These are phyloP conservation scores for Aphelinus atriplicis DNA, from an alignment of 1,140 invertebrate species.

Conservation along the genomic window DNA sequence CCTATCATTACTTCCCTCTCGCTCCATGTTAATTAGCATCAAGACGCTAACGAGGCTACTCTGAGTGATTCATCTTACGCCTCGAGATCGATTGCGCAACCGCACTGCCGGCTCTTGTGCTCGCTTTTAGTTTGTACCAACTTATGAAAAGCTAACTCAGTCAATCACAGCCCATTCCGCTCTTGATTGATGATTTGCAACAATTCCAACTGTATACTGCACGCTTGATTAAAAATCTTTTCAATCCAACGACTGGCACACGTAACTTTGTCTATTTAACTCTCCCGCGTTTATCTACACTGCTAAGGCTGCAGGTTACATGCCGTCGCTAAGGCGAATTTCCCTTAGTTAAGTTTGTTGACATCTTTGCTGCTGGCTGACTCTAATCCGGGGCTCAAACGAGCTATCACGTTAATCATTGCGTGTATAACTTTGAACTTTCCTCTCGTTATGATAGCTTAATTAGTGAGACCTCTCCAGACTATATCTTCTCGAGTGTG, in stretches of 20 bases:
- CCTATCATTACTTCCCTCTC: too few species aligned
- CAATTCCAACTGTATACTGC: background rate
- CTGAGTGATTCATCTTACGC: background rate
- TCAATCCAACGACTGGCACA: background rate
- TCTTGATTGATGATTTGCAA: too few species aligned
- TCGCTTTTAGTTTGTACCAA: too few species aligned
- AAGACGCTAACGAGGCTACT: slow-evolving; percentile 4
- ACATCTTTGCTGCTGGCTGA: slow-evolving; percentile 1
- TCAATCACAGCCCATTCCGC: too few species aligned
- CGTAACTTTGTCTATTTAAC: background rate
- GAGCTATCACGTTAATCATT: slow-evolving; percentile 6
- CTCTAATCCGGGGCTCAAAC: background rate
- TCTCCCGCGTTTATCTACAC: background rate
- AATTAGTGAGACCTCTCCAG: background rate
- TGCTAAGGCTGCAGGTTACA: background rate
- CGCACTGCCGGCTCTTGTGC: too few species aligned
- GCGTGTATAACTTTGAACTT: background rate
- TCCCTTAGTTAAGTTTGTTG: slow-evolving; percentile 24
- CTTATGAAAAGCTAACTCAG: too few species aligned
- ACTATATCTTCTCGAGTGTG: too few species aligned
- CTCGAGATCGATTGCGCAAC: background rate
- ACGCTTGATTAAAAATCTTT: slow-evolving; percentile 1
- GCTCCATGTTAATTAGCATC: background rate
- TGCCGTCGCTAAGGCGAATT: background rate
- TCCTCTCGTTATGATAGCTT: background rate